Percentiles rank a stretch among this genome's conserved stretches.
Conservation (phyloP, 37 sponge, comb jelly and placozoan species). For the Halisarca cf. caerulea region DNA sequence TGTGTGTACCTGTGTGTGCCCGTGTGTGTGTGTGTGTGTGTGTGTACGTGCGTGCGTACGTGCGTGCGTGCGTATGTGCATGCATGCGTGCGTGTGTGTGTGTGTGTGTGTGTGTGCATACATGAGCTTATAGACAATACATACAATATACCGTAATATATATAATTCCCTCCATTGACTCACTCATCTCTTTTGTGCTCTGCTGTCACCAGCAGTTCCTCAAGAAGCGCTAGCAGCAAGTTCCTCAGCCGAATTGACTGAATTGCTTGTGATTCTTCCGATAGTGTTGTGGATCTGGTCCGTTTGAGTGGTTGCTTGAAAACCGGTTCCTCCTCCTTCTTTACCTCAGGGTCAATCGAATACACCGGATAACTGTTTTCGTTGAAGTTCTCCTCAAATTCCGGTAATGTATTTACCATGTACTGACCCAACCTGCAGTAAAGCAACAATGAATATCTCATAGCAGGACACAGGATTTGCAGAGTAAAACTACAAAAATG, state of each 20-base stretch:
- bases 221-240: conserved; percentile 70
- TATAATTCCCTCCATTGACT: not conserved
- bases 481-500: not conserved
- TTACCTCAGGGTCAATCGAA: not conserved
- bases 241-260: conserved; percentile 64
- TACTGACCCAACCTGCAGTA: conserved; percentile 62
- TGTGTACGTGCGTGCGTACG: too few relatives aligned
- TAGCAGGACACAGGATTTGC: not conserved
- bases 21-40: too few relatives aligned
- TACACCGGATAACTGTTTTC: conserved; percentile 60
- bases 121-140: too few relatives aligned
- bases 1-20: too few relatives aligned
- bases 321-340: not conserved
- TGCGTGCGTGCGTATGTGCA: too few relatives aligned
- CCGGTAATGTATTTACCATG: conserved; percentile 54
- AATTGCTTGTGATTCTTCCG: not conserved
- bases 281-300: not conserved
- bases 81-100: too few relatives aligned
- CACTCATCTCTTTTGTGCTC: conserved; percentile 33
- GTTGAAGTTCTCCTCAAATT: not conserved
- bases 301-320: not conserved
- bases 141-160: too few relatives aligned
- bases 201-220: not conserved
- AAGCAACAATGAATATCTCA: not conserved
- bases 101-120: too few relatives aligned